Percentiles rank a stretch among this genome's conserved stretches.
Evolutionary conservation across 2,888 invertebrate genomes (phyloP).

Genomic region (Athrips mouffetella): DNA sequence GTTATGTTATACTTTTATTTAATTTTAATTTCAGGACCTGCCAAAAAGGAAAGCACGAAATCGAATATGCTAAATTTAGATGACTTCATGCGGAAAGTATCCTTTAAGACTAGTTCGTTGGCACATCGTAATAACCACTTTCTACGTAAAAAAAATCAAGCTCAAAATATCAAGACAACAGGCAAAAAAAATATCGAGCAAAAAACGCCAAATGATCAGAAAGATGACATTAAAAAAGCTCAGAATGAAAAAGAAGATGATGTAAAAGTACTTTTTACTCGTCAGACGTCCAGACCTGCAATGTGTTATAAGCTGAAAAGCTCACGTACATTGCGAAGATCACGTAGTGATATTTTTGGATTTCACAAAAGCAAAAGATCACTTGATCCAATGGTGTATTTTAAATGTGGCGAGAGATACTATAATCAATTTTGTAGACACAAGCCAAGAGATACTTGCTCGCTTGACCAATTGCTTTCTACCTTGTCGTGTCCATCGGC

Average conservation of each 20-base stretch:
- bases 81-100: neutral
- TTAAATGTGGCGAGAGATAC: neutral
- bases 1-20: neutral
- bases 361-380: slow-evolving; percentile 24
- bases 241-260: slow-evolving; percentile 8
- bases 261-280: slow-evolving; percentile 25
- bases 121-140: no score
- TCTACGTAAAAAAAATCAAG: no score
- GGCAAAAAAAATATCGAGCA: neutral
- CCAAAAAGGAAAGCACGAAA: neutral
- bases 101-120: neutral
- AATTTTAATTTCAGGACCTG: neutral
- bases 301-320: no score
- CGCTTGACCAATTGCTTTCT: neutral
- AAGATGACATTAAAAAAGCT: neutral
- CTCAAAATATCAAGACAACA: no score
- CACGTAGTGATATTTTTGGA: slow-evolving; percentile 26
- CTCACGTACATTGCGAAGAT: neutral
- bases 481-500: no score
- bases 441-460: neutral
- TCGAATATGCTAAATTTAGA: neutral
- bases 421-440: neutral
- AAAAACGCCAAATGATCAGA: neutral
- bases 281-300: slow-evolving; percentile 19
- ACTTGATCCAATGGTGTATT: neutral